Evolutionary conservation across 2,797 vertebrate species (phyloP), one percentile per base, ranked within the genome.

Genomic region (Xenentodon cancila): DNA sequence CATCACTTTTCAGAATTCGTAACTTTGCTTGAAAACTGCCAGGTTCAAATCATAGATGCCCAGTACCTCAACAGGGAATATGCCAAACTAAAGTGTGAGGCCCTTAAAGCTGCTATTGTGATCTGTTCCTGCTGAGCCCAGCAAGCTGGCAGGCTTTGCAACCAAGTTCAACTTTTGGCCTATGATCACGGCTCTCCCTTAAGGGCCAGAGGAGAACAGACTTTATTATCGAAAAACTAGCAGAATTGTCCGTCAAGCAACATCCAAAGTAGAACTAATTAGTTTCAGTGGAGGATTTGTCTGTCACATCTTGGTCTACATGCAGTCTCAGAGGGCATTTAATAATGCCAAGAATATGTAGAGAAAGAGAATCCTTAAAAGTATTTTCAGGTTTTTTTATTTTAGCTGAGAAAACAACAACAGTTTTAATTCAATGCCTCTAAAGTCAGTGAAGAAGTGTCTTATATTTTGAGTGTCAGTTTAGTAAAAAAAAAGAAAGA

Each of bases 181-280:
- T 43, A 2, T 46, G 45, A 73, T 79, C 55, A 62, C 12, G 42
- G 49, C 9, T 53, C 25, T 78, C 43, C 46, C 59, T 47, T 34
- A 60, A 61, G 53, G 51, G 48, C 32, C 47, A 25, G 49, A 52
- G 15, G 21, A 59, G 30, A 60, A 63, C 45, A 20, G 20, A 43
- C 68, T 75, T 74, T 61, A 59, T 34, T 47, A 49, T 7, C 40
- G 25, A 30, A 71, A 48, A 72, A 66, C 48, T 15, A 56, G 58
- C 16, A 53, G 25, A 71, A 56, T 44, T 53, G 21, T 63, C 51
- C 66, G 63, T 74, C 40, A 59, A 76, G 52, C 21, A 68, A 64
- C 54, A 47, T 78, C 55, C 17, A 64, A 56, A 78, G 46, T 52
- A 63, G 9, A 75, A 59, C 47, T 79, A 65, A 84, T 77, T 79